Evolutionary conservation across 1,140 invertebrate genomes (phyloP), one percentile per base, ranked within the genome.

Genomic region (Penaeus indicus): DNA sequence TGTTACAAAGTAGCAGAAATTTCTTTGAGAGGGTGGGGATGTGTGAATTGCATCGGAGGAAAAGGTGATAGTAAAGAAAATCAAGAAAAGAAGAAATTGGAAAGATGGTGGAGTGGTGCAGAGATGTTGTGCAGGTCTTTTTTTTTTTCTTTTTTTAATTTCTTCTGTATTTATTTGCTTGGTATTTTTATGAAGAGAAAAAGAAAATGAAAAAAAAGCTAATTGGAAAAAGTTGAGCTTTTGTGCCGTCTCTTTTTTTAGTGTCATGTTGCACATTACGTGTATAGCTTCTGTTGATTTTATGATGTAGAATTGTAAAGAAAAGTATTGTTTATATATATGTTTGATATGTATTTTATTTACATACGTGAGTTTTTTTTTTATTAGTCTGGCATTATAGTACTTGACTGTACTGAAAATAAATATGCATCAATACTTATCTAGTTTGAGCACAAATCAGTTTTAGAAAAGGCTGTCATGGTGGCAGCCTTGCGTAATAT

Each of bases 341-440:
- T 75, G 72, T 75, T 75, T 75, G 72, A 75, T 75, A 75, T 75
- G 72, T 75, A 75, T 75, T 75, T 54, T 54, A 54, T 75, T 75
- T 75, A 75, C 42, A 32, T 75, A 75, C 72, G 42, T 32, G 25
- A 75, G 38, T 42, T 42, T 54, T 75, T 75, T 75, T 75, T 75
- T 75, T 75, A 75, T 75, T 75, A 75, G 72, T 75, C 25, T 38
- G 72, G 72, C 72, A 75, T 38, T 75, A 75, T 75, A 38, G 27
- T 75, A 75, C 72, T 32, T 75, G 72, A 75, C 72, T 75, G 72
- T 75, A 75, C 72, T 75, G 72, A 75, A 32, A 75, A 75, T 32
- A 75, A 75, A 54, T 54, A 54, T 54, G 54, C 54, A 54, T 54
- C 54, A 54, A 54, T 16, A 54, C 54, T 54, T 54, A 54, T 54